Evolutionary conservation across 2,797 vertebrate genomes (phyloP), one percentile per base, ranked within the genome.

Genomic region (Mus spretus): DNA sequence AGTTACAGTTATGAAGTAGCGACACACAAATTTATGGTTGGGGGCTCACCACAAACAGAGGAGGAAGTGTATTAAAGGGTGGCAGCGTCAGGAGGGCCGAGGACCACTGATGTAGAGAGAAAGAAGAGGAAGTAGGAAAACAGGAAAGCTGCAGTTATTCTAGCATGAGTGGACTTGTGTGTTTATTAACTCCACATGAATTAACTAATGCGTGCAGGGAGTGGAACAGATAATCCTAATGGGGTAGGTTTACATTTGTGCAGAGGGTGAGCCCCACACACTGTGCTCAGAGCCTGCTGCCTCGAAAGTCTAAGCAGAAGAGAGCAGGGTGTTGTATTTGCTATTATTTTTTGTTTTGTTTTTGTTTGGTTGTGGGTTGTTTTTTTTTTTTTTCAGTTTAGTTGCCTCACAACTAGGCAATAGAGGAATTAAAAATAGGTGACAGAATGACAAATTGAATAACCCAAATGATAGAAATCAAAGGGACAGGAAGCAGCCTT

Each of bases 401-500:
- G 57, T 89, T 22, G 17, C 67, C 22, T 50, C 67, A 57, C 40
- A 65, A 53, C 34, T 78, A 93, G 75, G 9, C 15, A 26, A 8
- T 24, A 17, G 34, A 57, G 37, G 74, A 94, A 80, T 82, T 82
- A 63, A 75, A 89, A 89, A 15, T 40, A 17, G 67, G 44, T 57
- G n/a, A 67, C 44, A 94, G 82, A 80, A 89, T 22, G 70, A 44
- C 44, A 78, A 72, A 37, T 78, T 63, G 61, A 79, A 70, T 37
- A 70, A 84, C 26, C 44, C 61, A 75, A 78, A 87, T 37, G 59
- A 12, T 61, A 67, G 13, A 55, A 67, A 53, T 74, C 70, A 65
- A 26, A 96, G 75, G 63, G 47, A 72, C 80, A n/a, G 74, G 78
- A 94, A 83, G 61, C 37, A 86, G 22, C 57, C 50, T 40, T 67